Evolutionary conservation across 1,140 invertebrate genomes (phyloP).

Genomic region (Platyura marginata): DNA sequence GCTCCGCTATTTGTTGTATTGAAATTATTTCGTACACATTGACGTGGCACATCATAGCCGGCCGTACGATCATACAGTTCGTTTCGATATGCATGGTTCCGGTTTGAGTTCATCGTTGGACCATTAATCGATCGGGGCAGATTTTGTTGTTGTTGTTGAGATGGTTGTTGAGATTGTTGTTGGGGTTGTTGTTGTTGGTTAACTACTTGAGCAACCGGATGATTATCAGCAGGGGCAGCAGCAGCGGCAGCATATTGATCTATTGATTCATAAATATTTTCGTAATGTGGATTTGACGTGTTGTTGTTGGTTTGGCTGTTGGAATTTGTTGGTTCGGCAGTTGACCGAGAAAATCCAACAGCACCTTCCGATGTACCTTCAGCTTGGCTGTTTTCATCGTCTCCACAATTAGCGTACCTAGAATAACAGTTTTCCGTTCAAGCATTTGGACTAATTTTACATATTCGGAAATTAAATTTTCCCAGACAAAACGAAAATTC

Average conservation of each 20-base stretch:
- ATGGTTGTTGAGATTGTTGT: no score
- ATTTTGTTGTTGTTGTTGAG: background rate
- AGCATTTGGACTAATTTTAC: no score
- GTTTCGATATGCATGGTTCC: constrained; percentile 13
- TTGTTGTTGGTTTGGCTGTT: constrained; percentile 9
- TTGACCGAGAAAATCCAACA: constrained; percentile 25
- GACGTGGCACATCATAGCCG: constrained; percentile 21
- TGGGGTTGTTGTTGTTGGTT: no score
- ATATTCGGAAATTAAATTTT: no score
- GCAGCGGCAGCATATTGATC: constrained; percentile 14
- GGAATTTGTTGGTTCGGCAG: constrained; percentile 8
- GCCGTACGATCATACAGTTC: constrained; percentile 22
- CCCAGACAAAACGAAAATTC: no score
- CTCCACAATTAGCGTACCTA: constrained; percentile 14
- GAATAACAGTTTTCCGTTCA: no score
- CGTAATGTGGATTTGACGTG: constrained; percentile 22
- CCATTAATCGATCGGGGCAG: constrained; percentile 6
- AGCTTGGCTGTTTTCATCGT: constrained; percentile 30
- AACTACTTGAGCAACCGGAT: constrained; percentile 16
- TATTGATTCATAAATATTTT: constrained; percentile 29
- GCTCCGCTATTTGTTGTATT: constrained; percentile 1
- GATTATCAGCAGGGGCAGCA: constrained; percentile 13
- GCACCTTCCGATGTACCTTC: constrained; percentile 26
- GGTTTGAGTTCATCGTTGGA: constrained; percentile 4
- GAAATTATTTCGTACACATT: constrained; percentile 17